phyloP scores from a whole-genome alignment of 2,113 vertebrate genomes.

The Coptodon rendalli region DNA sequence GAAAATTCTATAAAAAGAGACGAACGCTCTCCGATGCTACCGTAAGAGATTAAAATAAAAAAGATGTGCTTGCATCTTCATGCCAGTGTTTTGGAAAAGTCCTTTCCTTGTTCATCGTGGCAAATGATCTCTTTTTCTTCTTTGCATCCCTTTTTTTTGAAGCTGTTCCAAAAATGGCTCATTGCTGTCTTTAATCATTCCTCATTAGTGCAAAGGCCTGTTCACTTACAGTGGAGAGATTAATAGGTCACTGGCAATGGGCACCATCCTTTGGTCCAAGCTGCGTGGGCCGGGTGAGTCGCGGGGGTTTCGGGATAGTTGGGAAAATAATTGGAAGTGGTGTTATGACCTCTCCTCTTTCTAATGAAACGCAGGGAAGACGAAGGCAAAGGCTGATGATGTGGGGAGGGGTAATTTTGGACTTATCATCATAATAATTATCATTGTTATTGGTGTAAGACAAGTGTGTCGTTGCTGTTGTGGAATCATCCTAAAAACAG shows the following conservation, averaged over 20 bases:
- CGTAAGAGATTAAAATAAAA: neutral
- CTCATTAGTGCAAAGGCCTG: neutral
- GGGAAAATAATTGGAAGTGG: neutral
- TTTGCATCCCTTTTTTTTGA: neutral
- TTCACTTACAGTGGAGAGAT: neutral
- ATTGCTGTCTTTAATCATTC: neutral
- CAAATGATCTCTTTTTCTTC: neutral
- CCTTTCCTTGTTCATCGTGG: neutral
- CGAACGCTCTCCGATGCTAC: fast-evolving
- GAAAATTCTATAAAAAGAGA: neutral
- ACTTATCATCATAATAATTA: conserved; percentile 10
- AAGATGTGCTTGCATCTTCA: neutral
- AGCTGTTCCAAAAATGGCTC: neutral
- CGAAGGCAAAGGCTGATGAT: neutral
- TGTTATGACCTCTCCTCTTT: neutral
- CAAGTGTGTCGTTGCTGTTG: conserved; percentile 6
- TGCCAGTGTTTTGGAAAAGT: neutral
- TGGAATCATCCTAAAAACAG: conserved; percentile 22
- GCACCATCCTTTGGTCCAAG: neutral
- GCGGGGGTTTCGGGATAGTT: neutral
- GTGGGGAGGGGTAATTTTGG: neutral
- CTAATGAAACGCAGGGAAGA: neutral
- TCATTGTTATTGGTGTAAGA: conserved; percentile 11
- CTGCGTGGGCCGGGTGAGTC: neutral
- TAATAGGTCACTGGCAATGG: neutral